phyloP scores from a whole-genome alignment of 2,113 vertebrate species.

The Parotia lawesii region DNA sequence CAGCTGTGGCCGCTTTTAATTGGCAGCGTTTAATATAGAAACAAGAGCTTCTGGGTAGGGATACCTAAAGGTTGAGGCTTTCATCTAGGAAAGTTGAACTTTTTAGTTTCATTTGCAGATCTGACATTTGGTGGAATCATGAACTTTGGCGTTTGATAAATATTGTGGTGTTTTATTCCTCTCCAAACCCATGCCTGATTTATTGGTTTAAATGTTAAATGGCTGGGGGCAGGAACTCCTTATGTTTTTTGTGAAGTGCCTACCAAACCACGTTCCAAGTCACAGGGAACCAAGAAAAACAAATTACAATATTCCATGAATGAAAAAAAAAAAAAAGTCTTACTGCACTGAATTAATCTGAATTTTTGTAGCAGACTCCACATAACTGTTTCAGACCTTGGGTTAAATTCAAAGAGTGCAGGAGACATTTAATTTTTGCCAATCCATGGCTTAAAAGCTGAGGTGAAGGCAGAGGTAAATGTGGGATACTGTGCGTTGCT shows the following conservation, averaged over 20 bases:
- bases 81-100: background rate
- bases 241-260: background rate
- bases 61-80: background rate
- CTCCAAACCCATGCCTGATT: background rate
- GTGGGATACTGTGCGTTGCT: background rate
- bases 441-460: background rate
- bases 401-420: background rate
- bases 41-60: background rate
- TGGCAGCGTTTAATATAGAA: background rate
- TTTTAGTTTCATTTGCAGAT: background rate
- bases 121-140: background rate
- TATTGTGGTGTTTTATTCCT: background rate
- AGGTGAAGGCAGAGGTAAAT: background rate
- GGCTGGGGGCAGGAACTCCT: background rate
- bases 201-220: background rate
- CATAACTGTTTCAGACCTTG: background rate
- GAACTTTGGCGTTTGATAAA: background rate
- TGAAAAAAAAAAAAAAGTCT: background rate
- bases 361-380: background rate
- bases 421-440: background rate
- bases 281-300: background rate
- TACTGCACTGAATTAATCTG: background rate
- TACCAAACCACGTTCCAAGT: background rate
- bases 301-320: background rate
- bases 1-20: background rate